Evolutionary conservation across 2,797 vertebrate genomes (phyloP).

Genomic region (Siniperca obscura): DNA sequence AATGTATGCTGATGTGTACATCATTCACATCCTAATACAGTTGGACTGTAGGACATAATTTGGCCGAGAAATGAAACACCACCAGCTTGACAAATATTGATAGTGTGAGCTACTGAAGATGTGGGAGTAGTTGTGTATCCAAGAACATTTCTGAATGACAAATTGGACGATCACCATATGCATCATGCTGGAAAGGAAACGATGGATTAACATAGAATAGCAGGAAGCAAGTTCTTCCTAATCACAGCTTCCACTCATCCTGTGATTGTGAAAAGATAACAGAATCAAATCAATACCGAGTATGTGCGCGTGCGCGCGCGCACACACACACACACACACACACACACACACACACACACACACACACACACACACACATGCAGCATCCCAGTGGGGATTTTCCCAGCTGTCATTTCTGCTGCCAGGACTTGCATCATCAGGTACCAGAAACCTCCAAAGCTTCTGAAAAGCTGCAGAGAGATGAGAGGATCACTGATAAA

Average conservation of each 20-base stretch:
- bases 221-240: constrained; percentile 37
- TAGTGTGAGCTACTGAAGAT: background rate
- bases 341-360: background rate
- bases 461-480: constrained; percentile 37
- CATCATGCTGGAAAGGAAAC: constrained; percentile 22
- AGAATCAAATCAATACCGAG: background rate
- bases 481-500: constrained; percentile 45
- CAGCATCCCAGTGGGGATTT: constrained; percentile 41
- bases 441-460: constrained; percentile 54
- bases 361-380: background rate
- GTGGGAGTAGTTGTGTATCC: constrained; percentile 15
- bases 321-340: constrained; percentile 1
- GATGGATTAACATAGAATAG: constrained; percentile 21
- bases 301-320: background rate
- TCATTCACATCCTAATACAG: background rate
- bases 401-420: constrained; percentile 59
- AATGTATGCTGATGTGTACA: constrained; percentile 5
- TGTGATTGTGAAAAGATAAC: constrained; percentile 25
- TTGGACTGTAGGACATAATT: background rate
- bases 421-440: constrained; percentile 62
- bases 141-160: constrained; percentile 21
- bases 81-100: constrained; percentile 24
- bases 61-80: constrained; percentile 8
- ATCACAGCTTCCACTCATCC: constrained; percentile 22
- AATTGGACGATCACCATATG: constrained; percentile 31